phyloP scores from a whole-genome alignment of 1,140 invertebrate species.

The Eubasilissa regina region DNA sequence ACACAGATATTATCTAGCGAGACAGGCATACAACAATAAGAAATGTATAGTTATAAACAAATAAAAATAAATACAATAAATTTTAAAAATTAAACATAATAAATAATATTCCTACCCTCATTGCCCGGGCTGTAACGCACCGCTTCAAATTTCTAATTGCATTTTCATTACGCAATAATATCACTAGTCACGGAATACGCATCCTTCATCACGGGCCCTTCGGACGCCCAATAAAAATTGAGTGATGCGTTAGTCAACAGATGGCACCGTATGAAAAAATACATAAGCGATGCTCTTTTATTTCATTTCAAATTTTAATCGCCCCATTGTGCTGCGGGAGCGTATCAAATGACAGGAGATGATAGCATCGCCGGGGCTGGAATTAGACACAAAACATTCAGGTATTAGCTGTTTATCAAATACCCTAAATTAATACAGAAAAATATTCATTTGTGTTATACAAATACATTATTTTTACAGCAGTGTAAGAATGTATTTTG shows the following conservation, averaged over 20 bases:
- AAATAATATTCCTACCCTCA: background rate
- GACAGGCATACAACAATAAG: no score
- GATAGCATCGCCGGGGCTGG: background rate
- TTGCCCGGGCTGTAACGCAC: background rate
- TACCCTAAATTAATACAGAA: no score
- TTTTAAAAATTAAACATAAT: no score
- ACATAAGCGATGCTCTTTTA: slow-evolving; percentile 12
- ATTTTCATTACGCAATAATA: slow-evolving; percentile 5
- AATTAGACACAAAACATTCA: no score
- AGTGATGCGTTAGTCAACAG: slow-evolving; percentile 36
- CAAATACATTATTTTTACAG: no score
- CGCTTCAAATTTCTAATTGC: slow-evolving; percentile 28
- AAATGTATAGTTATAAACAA: no score
- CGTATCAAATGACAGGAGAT: slow-evolving; percentile 21
- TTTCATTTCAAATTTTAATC: slow-evolving; percentile 36
- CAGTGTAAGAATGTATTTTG: no score
- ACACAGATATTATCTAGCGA: no score
- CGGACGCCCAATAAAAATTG: slow-evolving; percentile 31
- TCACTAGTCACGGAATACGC: background rate
- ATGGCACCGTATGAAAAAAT: slow-evolving; percentile 16
- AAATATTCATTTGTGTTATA: no score
- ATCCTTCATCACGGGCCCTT: background rate
- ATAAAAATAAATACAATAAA: no score
- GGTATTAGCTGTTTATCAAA: no score
- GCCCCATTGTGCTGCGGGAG: slow-evolving; percentile 6